Conservation (phyloP, 2,113 vertebrate genomes). For the Corynorhinus townsendii region DNA sequence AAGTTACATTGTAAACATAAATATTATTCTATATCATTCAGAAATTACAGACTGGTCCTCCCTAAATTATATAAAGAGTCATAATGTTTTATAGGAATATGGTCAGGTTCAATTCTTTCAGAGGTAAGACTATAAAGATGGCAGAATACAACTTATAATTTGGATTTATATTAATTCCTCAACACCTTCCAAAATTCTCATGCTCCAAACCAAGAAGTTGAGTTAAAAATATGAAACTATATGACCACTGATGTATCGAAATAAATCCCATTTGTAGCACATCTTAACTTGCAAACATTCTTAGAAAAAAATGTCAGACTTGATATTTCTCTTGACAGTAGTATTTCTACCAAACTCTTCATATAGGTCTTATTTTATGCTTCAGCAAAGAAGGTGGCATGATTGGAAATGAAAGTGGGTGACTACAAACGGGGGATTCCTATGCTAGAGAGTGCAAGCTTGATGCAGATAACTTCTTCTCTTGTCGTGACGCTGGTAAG, state of each 20-base stretch:
- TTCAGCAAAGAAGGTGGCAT: conserved; percentile 48
- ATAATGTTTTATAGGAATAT: conserved; percentile 57
- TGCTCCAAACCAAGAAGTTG: conserved; percentile 47
- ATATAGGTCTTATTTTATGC: conserved; percentile 24
- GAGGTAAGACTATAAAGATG: conserved; percentile 50
- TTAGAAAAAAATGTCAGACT: conserved; percentile 37
- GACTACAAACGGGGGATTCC: conserved; percentile 36
- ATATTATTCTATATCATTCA: conserved; percentile 70
- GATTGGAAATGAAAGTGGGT: conserved; percentile 46
- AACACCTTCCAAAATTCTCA: conserved; percentile 17
- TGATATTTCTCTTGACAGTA: conserved; percentile 53
- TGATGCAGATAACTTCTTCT: conserved; percentile 61
- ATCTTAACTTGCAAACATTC: conserved; percentile 14
- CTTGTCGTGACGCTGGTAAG: conserved; percentile 48
- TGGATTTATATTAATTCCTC: conserved; percentile 48
- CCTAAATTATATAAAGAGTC: conserved; percentile 60
- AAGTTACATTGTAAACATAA: conserved; percentile 79
- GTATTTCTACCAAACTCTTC: conserved; percentile 36
- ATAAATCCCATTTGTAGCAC: conserved; percentile 17
- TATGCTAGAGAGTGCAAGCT: conserved; percentile 55
- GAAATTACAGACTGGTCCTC: conserved; percentile 65
- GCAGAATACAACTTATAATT: conserved; percentile 44
- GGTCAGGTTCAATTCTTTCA: conserved; percentile 34
- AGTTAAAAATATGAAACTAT: conserved; percentile 49
- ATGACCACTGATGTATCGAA: conserved; percentile 20